Base-by-base conservation (phyloP, 2,797 vertebrate species). In the Crax fasciolata region DNA sequence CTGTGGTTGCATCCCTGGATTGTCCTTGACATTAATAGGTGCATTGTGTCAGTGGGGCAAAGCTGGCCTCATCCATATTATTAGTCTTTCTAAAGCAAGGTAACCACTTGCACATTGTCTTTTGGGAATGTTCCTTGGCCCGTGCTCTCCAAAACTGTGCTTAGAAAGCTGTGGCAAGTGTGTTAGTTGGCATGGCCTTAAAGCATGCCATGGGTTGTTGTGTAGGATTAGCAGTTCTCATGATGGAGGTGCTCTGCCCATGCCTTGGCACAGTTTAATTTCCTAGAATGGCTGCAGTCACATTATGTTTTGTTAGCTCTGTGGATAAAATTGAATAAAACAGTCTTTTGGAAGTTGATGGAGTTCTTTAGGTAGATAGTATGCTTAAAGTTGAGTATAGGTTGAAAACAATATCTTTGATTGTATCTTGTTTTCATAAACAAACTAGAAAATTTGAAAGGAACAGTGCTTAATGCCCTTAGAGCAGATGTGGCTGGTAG, bases 301-400 rank as follows among this genome's bases (percentile, higher is more conserved):
- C 39, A 2, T 32, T 25, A 43, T 25, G 12, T 43, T 74, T 75
- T 65, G 41, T 57, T 51, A 74, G 9, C 46, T 83, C 23, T 14
- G n/a, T n/a, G 48, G n/a, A 21, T 91, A 18, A 76, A 76, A 76
- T 32, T 23, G 43, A 62, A 62, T 75, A 38, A 78, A 93, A 52
- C 15, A 44, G 10, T 54, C 39, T 74, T 87, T 38, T 9, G 27
- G 67, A 49, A 77, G 44, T 32, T 63, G 30, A 23, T 52, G 65
- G 15, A 25, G 10, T 28, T 62, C 67, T 74, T 38, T 17, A 23
- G 39, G 44, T n/a, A 48, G 55, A 58, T 16, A 54, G 19, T 54
- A 3, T 3, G 32, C 38, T 68, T 46, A 43, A 54, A 32, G 39
- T 10, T 43, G 30, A 32, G 27, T 46, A n/a, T 39, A 76, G 23